These are phyloP conservation scores for Drosophila subsilvestris DNA, from an alignment of 2,888 invertebrate genomes.

Conservation along the genomic window DNA sequence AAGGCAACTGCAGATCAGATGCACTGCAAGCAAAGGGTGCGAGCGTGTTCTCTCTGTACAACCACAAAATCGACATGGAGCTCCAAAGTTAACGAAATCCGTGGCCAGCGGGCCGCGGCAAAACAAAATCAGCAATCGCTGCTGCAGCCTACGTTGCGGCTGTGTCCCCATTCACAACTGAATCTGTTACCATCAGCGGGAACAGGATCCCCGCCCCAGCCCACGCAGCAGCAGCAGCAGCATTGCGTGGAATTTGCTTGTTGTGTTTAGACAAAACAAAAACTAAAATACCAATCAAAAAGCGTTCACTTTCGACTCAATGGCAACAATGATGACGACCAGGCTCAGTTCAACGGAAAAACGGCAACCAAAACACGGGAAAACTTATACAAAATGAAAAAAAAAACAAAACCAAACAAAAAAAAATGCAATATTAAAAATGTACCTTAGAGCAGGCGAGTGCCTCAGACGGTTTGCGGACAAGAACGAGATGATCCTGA, in stretches of 20 bases:
- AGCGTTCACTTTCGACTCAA: constrained; percentile 71
- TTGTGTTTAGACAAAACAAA: constrained; percentile 60
- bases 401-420: constrained; percentile 20
- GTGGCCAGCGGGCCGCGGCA: constrained; percentile 60
- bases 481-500: constrained; percentile 7
- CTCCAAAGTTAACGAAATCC: constrained; percentile 70
- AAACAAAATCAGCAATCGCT: constrained; percentile 49
- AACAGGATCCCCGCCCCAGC: constrained; percentile 24
- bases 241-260: constrained; percentile 67
- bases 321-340: constrained; percentile 55
- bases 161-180: constrained; percentile 35
- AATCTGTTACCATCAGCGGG: constrained; percentile 39
- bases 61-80: constrained; percentile 70
- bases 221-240: constrained; percentile 43
- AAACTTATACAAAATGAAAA: constrained; percentile 10
- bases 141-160: constrained; percentile 45
- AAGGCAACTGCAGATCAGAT: constrained; percentile 69
- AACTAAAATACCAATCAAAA: constrained; percentile 52
- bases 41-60: constrained; percentile 71
- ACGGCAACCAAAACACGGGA: constrained; percentile 26
- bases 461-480: constrained; percentile 22
- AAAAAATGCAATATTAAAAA: constrained; percentile 12
- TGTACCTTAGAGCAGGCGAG: constrained; percentile 18
- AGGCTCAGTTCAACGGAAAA: constrained; percentile 59
- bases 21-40: constrained; percentile 68